These are phyloP conservation scores for Cephus runcator DNA, from an alignment of 2,888 invertebrate genomes.

Conservation along the genomic window DNA sequence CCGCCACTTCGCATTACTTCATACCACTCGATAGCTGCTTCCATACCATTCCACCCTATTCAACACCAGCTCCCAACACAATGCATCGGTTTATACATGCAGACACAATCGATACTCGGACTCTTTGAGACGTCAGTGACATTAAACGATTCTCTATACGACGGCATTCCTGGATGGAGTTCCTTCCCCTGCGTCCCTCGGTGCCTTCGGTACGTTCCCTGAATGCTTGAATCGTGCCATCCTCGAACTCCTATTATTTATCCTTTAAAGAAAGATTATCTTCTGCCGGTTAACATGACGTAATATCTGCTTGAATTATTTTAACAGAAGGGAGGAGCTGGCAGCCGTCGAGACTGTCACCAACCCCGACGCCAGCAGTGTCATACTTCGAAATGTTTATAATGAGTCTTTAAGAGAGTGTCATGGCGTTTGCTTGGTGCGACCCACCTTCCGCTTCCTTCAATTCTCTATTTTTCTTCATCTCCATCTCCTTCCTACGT, in stretches of 20 bases:
- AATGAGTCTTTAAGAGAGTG: conserved; percentile 5
- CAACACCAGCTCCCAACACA: not conserved
- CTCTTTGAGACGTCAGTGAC: not conserved
- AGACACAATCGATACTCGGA: not conserved
- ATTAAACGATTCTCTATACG: not conserved
- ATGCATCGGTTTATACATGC: not conserved
- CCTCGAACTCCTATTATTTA: not conserved
- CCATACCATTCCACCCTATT: not conserved
- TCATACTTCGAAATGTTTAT: not conserved
- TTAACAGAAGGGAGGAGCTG: not conserved
- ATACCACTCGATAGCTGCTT: not conserved
- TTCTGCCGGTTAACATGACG: not conserved
- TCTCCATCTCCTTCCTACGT: not conserved
- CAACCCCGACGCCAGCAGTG: not conserved
- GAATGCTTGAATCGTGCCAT: not conserved
- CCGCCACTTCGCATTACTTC: conserved; percentile 8
- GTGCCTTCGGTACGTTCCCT: not conserved
- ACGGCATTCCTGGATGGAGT: not conserved
- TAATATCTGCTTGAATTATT: not conserved
- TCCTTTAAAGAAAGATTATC: not conserved
- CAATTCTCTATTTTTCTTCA: conserved; percentile 15
- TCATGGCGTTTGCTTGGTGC: conserved; percentile 11
- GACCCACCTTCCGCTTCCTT: not conserved
- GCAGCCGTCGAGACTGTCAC: not conserved
- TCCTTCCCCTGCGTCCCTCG: not conserved